phyloP scores from a whole-genome alignment of 2,113 vertebrate species.

The Etheostoma spectabile region DNA sequence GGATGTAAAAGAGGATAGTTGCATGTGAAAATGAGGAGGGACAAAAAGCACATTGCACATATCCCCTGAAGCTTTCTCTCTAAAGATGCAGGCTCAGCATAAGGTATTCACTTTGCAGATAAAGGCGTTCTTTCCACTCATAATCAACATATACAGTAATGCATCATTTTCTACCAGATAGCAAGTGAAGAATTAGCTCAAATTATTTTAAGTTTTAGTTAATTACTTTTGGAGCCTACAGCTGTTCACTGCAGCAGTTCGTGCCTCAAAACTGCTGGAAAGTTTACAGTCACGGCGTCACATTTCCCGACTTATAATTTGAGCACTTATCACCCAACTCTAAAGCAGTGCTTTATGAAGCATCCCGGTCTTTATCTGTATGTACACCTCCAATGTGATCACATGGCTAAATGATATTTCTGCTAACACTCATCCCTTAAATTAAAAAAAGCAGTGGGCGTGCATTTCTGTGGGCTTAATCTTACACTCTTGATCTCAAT shows the following conservation, averaged over 20 bases:
- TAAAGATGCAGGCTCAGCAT: conserved; percentile 80
- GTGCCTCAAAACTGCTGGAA: conserved; percentile 80
- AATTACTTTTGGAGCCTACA: conserved; percentile 87
- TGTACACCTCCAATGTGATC: conserved; percentile 85
- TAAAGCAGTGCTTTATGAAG: conserved; percentile 83
- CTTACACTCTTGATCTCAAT: conserved; percentile 83
- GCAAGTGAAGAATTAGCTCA: conserved; percentile 83
- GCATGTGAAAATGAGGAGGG: conserved; percentile 58
- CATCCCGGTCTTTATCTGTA: conserved; percentile 83
- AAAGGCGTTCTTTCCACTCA: conserved; percentile 79
- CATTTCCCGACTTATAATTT: conserved; percentile 86
- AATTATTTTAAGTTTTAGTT: conserved; percentile 87
- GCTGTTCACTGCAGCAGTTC: conserved; percentile 77
- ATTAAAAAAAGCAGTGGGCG: conserved; percentile 86
- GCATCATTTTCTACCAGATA: conserved; percentile 84
- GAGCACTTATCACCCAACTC: conserved; percentile 86
- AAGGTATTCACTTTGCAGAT: conserved; percentile 83
- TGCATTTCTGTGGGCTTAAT: conserved; percentile 84
- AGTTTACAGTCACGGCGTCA: conserved; percentile 83
- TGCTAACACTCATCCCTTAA: conserved; percentile 84
- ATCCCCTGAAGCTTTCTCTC: conserved; percentile 74
- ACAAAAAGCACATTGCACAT: conserved; percentile 54
- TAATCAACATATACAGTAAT: conserved; percentile 86
- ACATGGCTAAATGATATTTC: conserved; percentile 85
- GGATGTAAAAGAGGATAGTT: conserved; percentile 60